These are phyloP conservation scores for Tipula unca DNA, from an alignment of 2,888 invertebrate genomes.

Conservation along the genomic window DNA sequence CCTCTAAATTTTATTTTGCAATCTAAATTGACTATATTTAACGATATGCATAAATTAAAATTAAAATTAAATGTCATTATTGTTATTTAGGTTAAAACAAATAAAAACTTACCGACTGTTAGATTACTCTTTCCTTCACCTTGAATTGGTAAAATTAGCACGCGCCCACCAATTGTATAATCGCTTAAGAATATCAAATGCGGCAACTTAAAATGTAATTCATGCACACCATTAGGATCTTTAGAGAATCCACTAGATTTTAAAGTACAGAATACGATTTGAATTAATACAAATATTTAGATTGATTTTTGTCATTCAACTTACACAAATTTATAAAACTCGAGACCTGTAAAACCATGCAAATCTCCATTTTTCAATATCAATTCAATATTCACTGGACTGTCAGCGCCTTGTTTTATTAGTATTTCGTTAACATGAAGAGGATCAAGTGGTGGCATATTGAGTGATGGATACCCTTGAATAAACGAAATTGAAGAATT, in stretches of 20 bases:
- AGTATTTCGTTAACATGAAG: slow-evolving; percentile 22
- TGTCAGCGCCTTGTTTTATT: slow-evolving; percentile 23
- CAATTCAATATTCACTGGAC: slow-evolving; percentile 24
- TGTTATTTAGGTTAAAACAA: no score
- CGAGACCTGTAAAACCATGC: slow-evolving; percentile 16
- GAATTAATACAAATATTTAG: neutral
- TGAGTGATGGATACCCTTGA: slow-evolving; percentile 20
- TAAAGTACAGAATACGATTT: neutral
- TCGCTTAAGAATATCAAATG: slow-evolving; percentile 21
- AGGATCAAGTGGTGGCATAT: slow-evolving; percentile 23
- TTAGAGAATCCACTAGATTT: slow-evolving; percentile 23
- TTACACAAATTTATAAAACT: slow-evolving; percentile 23
- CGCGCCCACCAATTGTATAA: slow-evolving; percentile 28
- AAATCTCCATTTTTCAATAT: slow-evolving; percentile 22
- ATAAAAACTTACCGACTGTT: neutral
- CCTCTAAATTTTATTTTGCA: neutral
- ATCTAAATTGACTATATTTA: neutral
- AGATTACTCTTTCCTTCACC: slow-evolving; percentile 27
- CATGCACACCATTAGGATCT: slow-evolving; percentile 21
- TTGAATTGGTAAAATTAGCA: slow-evolving; percentile 31
- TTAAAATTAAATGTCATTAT: neutral
- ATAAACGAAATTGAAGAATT: neutral
- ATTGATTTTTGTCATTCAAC: neutral
- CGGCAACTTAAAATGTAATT: slow-evolving; percentile 21
- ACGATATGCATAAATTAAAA: neutral